Evolutionary conservation across 2,797 vertebrate genomes (phyloP), one percentile per base, ranked within the genome.

Genomic region (Alosa sapidissima): DNA sequence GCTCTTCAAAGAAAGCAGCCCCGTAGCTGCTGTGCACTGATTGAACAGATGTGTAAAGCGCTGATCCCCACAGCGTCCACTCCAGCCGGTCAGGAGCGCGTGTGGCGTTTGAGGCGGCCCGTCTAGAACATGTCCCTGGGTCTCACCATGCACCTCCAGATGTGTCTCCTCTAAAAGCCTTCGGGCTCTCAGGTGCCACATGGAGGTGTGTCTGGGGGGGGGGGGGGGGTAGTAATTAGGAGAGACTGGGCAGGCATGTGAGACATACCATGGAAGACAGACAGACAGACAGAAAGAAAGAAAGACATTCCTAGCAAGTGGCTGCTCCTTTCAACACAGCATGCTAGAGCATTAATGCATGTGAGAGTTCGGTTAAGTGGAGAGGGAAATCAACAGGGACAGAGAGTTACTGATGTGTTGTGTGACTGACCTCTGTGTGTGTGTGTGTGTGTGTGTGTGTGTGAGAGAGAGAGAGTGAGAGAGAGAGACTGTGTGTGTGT

Each of bases 1-100:
- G 9, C 49, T 51, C 9, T 51, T 51, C 21, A 58, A 21, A 58
- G 19, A 21, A 19, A 21, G 16, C 58, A 7, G 13, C 58, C 58
- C 21, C 21, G 6, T 58, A 1, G 58, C 58, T 24, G 58, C 9
- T 62, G 6, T 9, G 58, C 58, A 24, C 21, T 10, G 58, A 24
- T 62, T 62, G n/a, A 78, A 36, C 72, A 78, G 72, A 78, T 78
- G 72, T 75, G 68, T 8, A 45, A 45, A 45, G 36, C 11, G 41
- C 72, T 45, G 72, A 78, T 78, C 14, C 36, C 72, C 41, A 47
- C 72, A 21, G 72, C 72, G 7, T 78, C 6, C 16, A 33, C 68
- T 75, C 33, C 4, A 2, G 36, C 14, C 68, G 33, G 36, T 33
- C 36, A 33, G 36, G 19, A 78, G 14, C 33, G 13, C n/a, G 65